Evolutionary conservation across 2,888 invertebrate species (phyloP).

Genomic region (Cataglyphis altisquamis): DNA sequence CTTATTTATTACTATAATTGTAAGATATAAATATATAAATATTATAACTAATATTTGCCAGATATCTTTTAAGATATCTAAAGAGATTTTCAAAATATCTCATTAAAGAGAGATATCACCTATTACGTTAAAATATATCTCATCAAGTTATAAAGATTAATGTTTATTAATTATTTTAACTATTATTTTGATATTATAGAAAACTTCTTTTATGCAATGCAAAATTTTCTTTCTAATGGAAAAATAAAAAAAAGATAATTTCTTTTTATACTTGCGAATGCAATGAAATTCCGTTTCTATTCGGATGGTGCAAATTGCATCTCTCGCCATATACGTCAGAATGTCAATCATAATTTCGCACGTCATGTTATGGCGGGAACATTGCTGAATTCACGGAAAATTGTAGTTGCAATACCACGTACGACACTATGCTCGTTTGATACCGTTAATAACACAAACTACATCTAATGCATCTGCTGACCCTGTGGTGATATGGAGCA

Average conservation of each 20-base stretch:
- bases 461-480: constrained; percentile 70
- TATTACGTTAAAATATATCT: neutral
- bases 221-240: neutral
- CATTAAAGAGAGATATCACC: neutral
- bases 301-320: neutral
- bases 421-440: constrained; percentile 57
- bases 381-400: constrained; percentile 63
- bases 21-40: too few species aligned
- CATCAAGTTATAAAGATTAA: neutral
- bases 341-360: constrained; percentile 64
- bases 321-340: neutral
- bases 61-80: neutral
- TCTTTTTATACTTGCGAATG: neutral
- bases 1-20: neutral
- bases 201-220: neutral
- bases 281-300: neutral
- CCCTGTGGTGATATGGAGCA: constrained; percentile 72
- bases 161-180: neutral
- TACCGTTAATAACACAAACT: constrained; percentile 65
- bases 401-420: constrained; percentile 56
- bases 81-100: neutral
- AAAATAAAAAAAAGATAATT: neutral
- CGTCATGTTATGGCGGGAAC: constrained; percentile 35
- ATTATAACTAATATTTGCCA: neutral
- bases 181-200: neutral